Conservation (phyloP, 2,797 vertebrate genomes). For the Cynopterus sphinx region DNA sequence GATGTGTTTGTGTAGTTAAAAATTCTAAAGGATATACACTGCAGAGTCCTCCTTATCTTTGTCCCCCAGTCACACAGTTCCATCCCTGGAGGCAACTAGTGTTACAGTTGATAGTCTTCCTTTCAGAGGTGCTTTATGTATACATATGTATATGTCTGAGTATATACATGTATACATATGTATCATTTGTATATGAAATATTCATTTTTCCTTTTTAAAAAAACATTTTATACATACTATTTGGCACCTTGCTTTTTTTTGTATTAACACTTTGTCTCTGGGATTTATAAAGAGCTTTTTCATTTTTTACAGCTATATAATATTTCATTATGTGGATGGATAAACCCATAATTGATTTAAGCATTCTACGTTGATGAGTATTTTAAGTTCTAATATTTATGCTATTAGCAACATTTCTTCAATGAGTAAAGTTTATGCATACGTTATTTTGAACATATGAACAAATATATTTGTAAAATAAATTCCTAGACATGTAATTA, state of each 20-base stretch:
- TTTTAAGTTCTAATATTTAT: constrained; percentile 2
- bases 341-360: not conserved
- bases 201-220: not conserved
- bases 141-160: not conserved
- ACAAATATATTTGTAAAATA: not conserved
- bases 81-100: not conserved
- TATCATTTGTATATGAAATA: not conserved
- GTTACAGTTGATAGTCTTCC: not conserved
- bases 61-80: not conserved
- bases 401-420: not conserved
- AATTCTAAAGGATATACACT: not conserved
- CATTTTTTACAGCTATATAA: not conserved
- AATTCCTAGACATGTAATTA: not conserved
- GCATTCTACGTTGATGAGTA: not conserved
- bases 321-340: not conserved
- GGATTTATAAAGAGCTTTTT: not conserved
- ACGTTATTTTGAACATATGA: not conserved
- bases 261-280: not conserved
- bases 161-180: not conserved
- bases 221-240: not conserved
- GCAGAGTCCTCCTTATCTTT: not conserved
- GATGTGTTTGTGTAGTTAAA: not conserved
- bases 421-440: not conserved
- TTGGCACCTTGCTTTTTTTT: not conserved
- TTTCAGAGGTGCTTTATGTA: not conserved